These are phyloP conservation scores for Xylota segnis DNA, from an alignment of 2,888 invertebrate species.

Conservation along the genomic window DNA sequence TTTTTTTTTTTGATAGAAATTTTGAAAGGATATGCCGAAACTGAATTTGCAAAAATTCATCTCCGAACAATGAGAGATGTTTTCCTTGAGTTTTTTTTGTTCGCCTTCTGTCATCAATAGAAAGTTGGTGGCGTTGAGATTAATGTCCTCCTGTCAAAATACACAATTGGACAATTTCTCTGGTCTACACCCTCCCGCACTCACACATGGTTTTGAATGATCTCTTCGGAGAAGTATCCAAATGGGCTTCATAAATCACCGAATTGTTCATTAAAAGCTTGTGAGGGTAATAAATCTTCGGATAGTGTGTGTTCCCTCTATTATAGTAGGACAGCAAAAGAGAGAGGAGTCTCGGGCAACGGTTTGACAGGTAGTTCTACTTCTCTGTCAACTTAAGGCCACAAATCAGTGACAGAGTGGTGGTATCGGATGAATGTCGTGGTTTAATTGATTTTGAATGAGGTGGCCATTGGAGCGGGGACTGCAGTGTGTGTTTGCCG, in stretches of 20 bases:
- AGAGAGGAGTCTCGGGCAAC: conserved; percentile 26
- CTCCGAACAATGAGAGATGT: conserved; percentile 32
- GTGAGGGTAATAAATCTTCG: conserved; percentile 72
- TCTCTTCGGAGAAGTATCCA: conserved; percentile 50
- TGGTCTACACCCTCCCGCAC: conserved; percentile 14
- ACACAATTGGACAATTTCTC: conserved; percentile 68
- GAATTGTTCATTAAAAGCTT: conserved; percentile 76
- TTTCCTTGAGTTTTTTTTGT: conserved; percentile 17
- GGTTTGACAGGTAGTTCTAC: conserved; percentile 70
- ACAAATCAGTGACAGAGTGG: conserved; percentile 68
- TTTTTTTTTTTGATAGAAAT: not conserved
- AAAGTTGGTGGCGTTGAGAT: conserved; percentile 69
- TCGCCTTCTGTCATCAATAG: conserved; percentile 22
- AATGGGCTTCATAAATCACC: conserved; percentile 72
- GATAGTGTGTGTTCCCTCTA: conserved; percentile 44
- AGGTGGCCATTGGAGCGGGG: conserved; percentile 42
- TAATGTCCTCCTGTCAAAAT: conserved; percentile 75
- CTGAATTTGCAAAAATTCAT: conserved; percentile 69
- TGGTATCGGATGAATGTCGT: conserved; percentile 65
- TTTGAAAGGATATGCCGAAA: conserved; percentile 66
- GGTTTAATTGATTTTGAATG: conserved; percentile 76
- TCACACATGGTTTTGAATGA: conserved; percentile 63
- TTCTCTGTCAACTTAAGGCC: conserved; percentile 71
- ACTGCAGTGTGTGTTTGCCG: conserved; percentile 10
- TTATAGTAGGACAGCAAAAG: conserved; percentile 11